Percentiles rank a stretch among this genome's conserved stretches.
Conservation (phyloP, 2,113 vertebrate genomes). For the Eidolon helvum region DNA sequence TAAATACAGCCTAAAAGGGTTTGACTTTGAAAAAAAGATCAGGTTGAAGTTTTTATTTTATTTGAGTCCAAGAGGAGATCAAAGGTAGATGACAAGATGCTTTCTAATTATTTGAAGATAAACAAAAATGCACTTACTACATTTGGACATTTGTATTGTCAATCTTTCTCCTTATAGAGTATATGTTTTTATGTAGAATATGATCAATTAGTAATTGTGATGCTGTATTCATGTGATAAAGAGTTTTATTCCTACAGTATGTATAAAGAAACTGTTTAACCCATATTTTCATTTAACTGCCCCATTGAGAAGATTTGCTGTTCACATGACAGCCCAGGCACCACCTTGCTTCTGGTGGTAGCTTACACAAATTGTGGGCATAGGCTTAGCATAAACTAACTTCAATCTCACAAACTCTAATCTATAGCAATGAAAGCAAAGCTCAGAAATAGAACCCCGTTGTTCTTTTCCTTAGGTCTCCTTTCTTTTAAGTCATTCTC, state of each 20-base stretch:
- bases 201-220: background rate
- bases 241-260: background rate
- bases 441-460: background rate
- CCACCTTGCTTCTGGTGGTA: background rate
- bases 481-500: background rate
- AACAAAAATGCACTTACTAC: background rate
- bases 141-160: background rate
- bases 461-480: background rate
- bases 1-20: background rate
- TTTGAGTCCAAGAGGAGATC: background rate
- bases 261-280: background rate
- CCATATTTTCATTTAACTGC: background rate
- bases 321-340: background rate
- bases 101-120: background rate
- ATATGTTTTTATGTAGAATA: background rate
- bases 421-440: background rate
- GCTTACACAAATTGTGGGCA: background rate
- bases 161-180: background rate
- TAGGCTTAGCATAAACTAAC: background rate
- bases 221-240: background rate
- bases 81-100: background rate
- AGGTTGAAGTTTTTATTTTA: background rate
- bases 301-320: background rate
- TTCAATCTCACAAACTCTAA: background rate
- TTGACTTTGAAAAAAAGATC: background rate